Percentiles rank a stretch among this genome's conserved stretches.
Evolutionary conservation across 1,140 invertebrate genomes (phyloP).

Genomic region (Nephotettix cincticeps): DNA sequence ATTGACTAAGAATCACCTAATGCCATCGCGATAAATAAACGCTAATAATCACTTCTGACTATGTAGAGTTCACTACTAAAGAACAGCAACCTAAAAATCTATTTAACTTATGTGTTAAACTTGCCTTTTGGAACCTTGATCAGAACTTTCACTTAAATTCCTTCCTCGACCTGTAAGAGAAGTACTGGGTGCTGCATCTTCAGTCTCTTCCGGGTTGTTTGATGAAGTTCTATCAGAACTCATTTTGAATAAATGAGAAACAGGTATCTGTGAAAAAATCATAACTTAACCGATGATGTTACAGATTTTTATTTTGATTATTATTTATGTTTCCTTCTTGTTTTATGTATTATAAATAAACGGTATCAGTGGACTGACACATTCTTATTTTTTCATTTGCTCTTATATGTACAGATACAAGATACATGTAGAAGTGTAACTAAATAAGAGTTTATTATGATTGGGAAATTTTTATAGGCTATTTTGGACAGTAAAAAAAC

Average conservation of each 20-base stretch:
- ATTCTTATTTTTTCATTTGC: too few species aligned
- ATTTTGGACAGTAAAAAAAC: too few species aligned
- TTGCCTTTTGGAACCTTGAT: conserved; percentile 1
- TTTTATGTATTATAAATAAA: not conserved
- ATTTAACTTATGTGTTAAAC: not conserved
- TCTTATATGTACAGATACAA: too few species aligned
- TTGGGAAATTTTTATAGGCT: too few species aligned
- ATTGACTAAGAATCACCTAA: too few species aligned
- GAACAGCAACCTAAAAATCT: not conserved
- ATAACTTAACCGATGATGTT: not conserved
- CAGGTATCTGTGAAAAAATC: not conserved
- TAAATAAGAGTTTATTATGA: too few species aligned
- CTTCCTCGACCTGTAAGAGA: not conserved
- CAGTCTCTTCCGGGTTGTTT: not conserved
- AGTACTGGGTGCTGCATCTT: not conserved
- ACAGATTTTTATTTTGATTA: not conserved
- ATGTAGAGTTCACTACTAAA: not conserved
- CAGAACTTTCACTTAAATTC: not conserved
- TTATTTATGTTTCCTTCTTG: not conserved
- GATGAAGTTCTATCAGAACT: not conserved
- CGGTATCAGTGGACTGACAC: too few species aligned
- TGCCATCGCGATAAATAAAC: too few species aligned
- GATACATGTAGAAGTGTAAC: too few species aligned
- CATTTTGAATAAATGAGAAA: not conserved
- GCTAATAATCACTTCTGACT: not conserved